A percentile compares a stretch with the other conserved stretches of the same genome.
Conservation (phyloP, 2,888 invertebrate species). For the Cabera pusaria region DNA sequence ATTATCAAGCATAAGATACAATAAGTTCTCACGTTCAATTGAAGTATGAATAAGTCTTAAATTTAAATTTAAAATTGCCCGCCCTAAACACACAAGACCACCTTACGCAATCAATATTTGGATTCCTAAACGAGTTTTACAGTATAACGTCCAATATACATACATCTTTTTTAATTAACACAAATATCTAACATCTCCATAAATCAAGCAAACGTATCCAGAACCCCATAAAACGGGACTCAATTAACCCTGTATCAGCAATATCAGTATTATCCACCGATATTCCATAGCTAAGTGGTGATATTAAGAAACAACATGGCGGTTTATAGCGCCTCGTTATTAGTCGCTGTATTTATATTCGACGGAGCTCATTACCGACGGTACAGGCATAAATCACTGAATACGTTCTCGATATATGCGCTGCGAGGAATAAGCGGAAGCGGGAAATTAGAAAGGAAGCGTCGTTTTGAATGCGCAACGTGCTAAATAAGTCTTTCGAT, state of each 20-base stretch:
- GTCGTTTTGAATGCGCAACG: no score
- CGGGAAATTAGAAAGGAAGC: constrained; percentile 1
- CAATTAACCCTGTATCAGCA: constrained; percentile 8
- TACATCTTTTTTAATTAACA: no score
- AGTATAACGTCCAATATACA: no score
- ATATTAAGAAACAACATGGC: constrained; percentile 13
- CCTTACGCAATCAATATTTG: no score
- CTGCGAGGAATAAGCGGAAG: constrained; percentile 24
- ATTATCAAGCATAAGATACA: no score
- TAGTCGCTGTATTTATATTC: constrained; percentile 41
- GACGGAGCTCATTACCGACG: constrained; percentile 49
- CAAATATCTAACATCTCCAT: constrained; percentile 5
- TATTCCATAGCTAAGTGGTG: constrained; percentile 10
- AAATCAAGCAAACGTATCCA: constrained; percentile 3
- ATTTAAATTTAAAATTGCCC: no score
- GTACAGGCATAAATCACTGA: constrained; percentile 45
- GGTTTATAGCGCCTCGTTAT: constrained; percentile 16
- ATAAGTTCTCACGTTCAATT: no score
- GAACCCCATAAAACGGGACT: constrained; percentile 4
- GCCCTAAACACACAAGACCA: no score
- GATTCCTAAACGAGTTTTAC: no score
- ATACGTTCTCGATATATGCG: constrained; percentile 35
- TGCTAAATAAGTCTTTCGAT: no score
- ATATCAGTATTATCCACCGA: no score
- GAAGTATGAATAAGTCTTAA: no score